Evolutionary conservation across 2,888 invertebrate species (phyloP).

Genomic region (Drosophila diplacantha): DNA sequence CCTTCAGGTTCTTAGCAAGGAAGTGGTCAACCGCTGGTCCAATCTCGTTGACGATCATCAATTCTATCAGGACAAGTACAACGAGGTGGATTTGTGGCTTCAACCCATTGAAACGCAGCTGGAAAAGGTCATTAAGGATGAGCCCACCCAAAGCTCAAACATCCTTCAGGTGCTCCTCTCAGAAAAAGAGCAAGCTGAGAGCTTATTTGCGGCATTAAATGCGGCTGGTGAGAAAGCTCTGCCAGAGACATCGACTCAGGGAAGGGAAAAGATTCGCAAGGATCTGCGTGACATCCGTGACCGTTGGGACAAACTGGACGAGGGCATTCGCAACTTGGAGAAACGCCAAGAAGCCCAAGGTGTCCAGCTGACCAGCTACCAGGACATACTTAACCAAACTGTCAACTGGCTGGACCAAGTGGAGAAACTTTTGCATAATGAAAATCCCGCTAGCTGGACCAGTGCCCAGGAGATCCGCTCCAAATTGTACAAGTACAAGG

Average conservation of each 20-base stretch:
- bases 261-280: constrained; percentile 91
- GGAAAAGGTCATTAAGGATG: constrained; percentile 81
- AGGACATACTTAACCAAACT: constrained; percentile 90
- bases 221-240: constrained; percentile 92
- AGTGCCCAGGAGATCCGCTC: constrained; percentile 91
- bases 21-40: constrained; percentile 90
- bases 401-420: constrained; percentile 91
- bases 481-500: constrained; percentile 90
- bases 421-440: constrained; percentile 86
- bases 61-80: constrained; percentile 85
- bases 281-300: constrained; percentile 89
- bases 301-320: constrained; percentile 92
- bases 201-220: constrained; percentile 85
- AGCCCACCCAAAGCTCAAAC: constrained; percentile 83
- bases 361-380: constrained; percentile 89
- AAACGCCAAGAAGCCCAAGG: constrained; percentile 90
- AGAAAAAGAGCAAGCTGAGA: constrained; percentile 91
- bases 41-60: constrained; percentile 90
- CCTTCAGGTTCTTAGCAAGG: constrained; percentile 88
- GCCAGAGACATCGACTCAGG: constrained; percentile 94
- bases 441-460: constrained; percentile 85
- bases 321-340: constrained; percentile 89
- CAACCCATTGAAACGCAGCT: constrained; percentile 86
- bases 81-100: constrained; percentile 88
- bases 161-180: constrained; percentile 85